Conservation (phyloP, 2,888 invertebrate genomes). For the Parascotia fuliginaria region DNA sequence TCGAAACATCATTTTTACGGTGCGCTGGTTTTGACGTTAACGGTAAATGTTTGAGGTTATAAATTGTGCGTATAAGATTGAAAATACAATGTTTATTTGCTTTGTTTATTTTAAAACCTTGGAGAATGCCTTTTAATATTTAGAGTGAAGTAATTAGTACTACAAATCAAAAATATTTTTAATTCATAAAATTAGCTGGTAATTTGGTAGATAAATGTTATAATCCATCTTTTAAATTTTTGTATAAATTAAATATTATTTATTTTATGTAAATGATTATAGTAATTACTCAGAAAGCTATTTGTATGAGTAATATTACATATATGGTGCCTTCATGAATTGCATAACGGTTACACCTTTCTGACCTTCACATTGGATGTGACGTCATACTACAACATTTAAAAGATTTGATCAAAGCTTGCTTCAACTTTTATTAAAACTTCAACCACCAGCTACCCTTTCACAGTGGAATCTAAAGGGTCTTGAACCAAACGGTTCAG, state of each 20-base stretch:
- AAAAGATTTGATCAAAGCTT: constrained; percentile 14
- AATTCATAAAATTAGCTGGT: no score
- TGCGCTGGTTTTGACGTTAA: not conserved
- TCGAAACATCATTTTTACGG: constrained; percentile 2
- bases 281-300: not conserved
- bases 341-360: constrained; percentile 19
- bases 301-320: constrained; percentile 16
- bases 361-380: constrained; percentile 27
- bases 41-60: not conserved
- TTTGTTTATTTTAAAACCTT: no score
- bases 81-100: no score
- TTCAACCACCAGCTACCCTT: no score
- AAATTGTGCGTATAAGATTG: no score
- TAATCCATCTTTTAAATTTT: no score
- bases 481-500: no score
- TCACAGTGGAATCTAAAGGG: no score
- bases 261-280: not conserved
- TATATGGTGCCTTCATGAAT: not conserved
- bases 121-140: no score
- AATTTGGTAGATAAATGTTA: no score
- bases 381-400: constrained; percentile 9
- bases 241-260: not conserved
- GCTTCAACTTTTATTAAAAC: constrained; percentile 2
- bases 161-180: no score
- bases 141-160: no score